Percentiles rank a stretch among this genome's conserved stretches.
These are phyloP conservation scores for Conopomorpha cramerella DNA, from an alignment of 1,140 invertebrate species.

Conservation along the genomic window DNA sequence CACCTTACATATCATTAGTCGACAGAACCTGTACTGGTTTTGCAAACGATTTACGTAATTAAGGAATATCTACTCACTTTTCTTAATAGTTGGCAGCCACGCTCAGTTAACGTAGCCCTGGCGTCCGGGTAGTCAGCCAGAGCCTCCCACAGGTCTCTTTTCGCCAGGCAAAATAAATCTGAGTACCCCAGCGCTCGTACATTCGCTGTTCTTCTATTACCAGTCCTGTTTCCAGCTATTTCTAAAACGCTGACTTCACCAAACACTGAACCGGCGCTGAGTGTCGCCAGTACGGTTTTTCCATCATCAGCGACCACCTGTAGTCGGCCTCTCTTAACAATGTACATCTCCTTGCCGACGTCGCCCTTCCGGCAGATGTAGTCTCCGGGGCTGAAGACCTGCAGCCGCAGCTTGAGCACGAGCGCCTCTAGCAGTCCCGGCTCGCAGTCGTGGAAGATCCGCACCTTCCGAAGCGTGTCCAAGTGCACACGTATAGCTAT, in stretches of 20 bases:
- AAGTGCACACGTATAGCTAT: slow-evolving; percentile 96
- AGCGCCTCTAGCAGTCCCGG: slow-evolving; percentile 91
- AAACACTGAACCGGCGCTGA: slow-evolving; percentile 91
- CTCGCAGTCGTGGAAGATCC: slow-evolving; percentile 93
- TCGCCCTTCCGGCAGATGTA: slow-evolving; percentile 96
- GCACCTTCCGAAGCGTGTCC: slow-evolving; percentile 87
- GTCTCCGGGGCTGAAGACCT: slow-evolving; percentile 95
- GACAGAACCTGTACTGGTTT: no score
- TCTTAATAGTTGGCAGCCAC: slow-evolving; percentile 85
- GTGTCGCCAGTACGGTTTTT: slow-evolving; percentile 80
- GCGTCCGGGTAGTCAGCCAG: slow-evolving; percentile 94
- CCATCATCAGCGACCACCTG: slow-evolving; percentile 88
- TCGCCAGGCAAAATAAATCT: slow-evolving; percentile 90
- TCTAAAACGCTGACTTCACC: slow-evolving; percentile 93
- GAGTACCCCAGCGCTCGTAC: slow-evolving; percentile 89
- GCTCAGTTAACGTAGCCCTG: slow-evolving; percentile 82
- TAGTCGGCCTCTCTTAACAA: slow-evolving; percentile 87
- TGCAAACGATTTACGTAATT: no score
- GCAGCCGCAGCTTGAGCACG: slow-evolving; percentile 87
- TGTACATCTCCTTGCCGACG: slow-evolving; percentile 97
- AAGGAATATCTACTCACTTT: slow-evolving; percentile 72
- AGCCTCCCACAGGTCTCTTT: slow-evolving; percentile 88
- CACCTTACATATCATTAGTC: no score
- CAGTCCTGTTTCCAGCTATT: slow-evolving; percentile 89
- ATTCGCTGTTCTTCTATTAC: slow-evolving; percentile 89